A percentile compares a stretch with the other conserved stretches of the same genome.
Evolutionary conservation across 2,888 invertebrate genomes (phyloP).

Genomic region (Pheosia tremula): DNA sequence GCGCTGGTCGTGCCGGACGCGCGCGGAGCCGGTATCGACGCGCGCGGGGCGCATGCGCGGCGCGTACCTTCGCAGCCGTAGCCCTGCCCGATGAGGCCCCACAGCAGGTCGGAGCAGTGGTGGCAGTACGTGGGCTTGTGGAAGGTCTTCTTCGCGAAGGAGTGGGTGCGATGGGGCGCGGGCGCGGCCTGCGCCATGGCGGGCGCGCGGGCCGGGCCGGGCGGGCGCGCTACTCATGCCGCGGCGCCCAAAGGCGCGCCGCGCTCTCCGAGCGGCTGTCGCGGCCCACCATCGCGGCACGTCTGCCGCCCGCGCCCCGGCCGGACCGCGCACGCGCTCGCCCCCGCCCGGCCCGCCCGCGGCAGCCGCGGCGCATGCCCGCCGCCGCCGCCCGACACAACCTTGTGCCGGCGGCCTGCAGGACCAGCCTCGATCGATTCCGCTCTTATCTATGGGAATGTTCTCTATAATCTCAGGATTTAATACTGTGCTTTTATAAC

Average conservation of each 20-base stretch:
- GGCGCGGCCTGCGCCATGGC: conserved; percentile 85
- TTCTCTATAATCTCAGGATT: conserved; percentile 8
- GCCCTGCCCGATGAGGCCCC: conserved; percentile 99
- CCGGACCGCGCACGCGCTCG: conserved; percentile 53
- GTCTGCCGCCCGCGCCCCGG: conserved; percentile 75
- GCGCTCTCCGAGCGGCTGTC: conserved; percentile 84
- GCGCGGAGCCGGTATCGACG: conserved; percentile 74
- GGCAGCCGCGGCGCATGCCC: conserved; percentile 50
- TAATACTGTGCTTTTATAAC: too few relatives aligned
- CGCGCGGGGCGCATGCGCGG: conserved; percentile 77
- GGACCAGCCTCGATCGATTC: conserved; percentile 55
- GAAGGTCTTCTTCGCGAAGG: conserved; percentile 99
- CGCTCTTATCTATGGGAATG: conserved; percentile 45
- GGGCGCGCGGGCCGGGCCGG: conserved; percentile 82
- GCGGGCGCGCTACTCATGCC: conserved; percentile 82
- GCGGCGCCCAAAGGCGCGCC: conserved; percentile 85
- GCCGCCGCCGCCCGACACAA: conserved; percentile 35
- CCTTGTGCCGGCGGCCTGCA: conserved; percentile 39
- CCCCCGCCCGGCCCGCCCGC: conserved; percentile 42
- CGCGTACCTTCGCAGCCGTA: conserved; percentile 99
- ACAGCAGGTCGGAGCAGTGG: conserved; percentile 99
- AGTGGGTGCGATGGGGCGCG: conserved; percentile 91
- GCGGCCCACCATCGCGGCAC: conserved; percentile 84
- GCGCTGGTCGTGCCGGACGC: conserved; percentile 71
- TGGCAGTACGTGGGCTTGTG: conserved; percentile 99